Percentiles rank a stretch among this genome's conserved stretches.
phyloP scores from a whole-genome alignment of 2,888 invertebrate species.

The Metacarcinus magister region DNA sequence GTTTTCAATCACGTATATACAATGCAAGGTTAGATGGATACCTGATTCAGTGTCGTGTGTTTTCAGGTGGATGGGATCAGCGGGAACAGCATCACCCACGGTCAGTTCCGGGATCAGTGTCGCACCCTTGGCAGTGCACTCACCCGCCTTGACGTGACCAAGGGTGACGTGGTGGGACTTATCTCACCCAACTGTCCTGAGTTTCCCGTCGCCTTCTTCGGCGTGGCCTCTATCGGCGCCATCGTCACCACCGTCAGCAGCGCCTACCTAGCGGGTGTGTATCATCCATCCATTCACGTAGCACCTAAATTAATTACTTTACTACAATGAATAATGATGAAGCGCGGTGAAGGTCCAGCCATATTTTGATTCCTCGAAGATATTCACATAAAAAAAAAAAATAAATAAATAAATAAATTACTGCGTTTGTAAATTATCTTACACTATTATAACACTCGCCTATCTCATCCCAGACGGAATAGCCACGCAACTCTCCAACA shows the following conservation, averaged over 20 bases:
- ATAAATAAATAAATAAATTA: too few relatives aligned
- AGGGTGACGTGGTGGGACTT: constrained; percentile 82
- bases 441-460: too few relatives aligned
- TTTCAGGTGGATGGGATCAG: constrained; percentile 70
- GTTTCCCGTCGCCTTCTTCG: constrained; percentile 83
- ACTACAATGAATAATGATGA: too few relatives aligned
- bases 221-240: constrained; percentile 83
- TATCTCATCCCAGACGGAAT: constrained; percentile 72
- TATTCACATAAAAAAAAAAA: too few relatives aligned
- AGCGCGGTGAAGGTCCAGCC: too few relatives aligned
- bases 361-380: too few relatives aligned
- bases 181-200: constrained; percentile 83
- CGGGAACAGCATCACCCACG: constrained; percentile 54
- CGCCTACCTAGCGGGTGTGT: constrained; percentile 83
- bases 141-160: constrained; percentile 65
- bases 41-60: too few relatives aligned
- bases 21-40: too few relatives aligned
- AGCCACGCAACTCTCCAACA: constrained; percentile 73
- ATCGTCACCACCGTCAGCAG: constrained; percentile 83
- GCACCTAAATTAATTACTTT: too few relatives aligned
- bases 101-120: constrained; percentile 62
- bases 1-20: too few relatives aligned
- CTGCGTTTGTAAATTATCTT: too few relatives aligned
- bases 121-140: constrained; percentile 74
- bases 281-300: too few relatives aligned